A percentile compares a stretch with the other conserved stretches of the same genome.
These are phyloP conservation scores for Trypoxylon attenuatum DNA, from an alignment of 2,888 invertebrate genomes.

Conservation along the genomic window DNA sequence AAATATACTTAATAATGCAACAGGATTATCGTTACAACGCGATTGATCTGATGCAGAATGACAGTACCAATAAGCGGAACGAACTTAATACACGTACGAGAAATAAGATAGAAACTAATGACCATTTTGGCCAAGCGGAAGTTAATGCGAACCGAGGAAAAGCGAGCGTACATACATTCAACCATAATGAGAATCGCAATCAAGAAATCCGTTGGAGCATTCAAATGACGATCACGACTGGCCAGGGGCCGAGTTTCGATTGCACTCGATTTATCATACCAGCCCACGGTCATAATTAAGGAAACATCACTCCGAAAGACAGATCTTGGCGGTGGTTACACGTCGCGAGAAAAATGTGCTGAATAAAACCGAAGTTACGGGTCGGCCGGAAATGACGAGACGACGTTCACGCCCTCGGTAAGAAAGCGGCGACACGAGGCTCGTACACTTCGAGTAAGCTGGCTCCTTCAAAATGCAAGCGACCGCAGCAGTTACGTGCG, in stretches of 20 bases:
- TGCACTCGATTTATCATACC: conserved; percentile 46
- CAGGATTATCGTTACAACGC: too few species aligned
- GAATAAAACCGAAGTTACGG: conserved; percentile 27
- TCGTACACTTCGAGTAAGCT: too few species aligned
- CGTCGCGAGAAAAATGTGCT: conserved; percentile 19
- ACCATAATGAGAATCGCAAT: conserved; percentile 46
- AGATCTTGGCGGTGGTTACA: conserved; percentile 31
- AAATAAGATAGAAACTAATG: conserved; percentile 13
- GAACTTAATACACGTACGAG: too few species aligned
- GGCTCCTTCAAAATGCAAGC: neutral
- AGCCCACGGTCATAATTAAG: conserved; percentile 43
- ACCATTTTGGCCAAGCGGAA: conserved; percentile 7
- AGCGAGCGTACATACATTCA: conserved; percentile 6
- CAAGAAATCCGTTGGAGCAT: conserved; percentile 36
- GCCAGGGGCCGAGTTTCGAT: conserved; percentile 44
- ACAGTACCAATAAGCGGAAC: too few species aligned
- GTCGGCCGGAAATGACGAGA: conserved; percentile 39
- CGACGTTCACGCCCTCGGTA: conserved; percentile 29
- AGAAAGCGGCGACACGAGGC: too few species aligned
- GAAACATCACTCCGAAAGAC: conserved; percentile 44
- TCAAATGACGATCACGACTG: conserved; percentile 42
- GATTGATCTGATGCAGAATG: too few species aligned
- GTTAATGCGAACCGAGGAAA: neutral
- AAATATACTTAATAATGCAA: too few species aligned
- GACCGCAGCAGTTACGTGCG: neutral